phyloP scores from a whole-genome alignment of 2,888 invertebrate species.

The Morpho achilles region DNA sequence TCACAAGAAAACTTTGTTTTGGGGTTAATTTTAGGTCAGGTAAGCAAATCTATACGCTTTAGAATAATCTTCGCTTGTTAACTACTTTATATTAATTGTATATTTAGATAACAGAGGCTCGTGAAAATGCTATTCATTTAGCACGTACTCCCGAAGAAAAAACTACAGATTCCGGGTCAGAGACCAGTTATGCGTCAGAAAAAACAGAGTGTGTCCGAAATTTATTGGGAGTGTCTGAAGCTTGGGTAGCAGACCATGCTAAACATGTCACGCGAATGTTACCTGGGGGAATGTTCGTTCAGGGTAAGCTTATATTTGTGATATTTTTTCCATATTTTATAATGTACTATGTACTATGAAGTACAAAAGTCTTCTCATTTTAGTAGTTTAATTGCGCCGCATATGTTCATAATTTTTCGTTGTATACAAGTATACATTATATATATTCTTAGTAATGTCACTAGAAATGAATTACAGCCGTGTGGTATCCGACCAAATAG shows the following conservation, averaged over 20 bases:
- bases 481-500: no score
- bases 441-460: not conserved
- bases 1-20: slow-evolving; percentile 82
- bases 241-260: slow-evolving; percentile 89
- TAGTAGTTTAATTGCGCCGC: no score
- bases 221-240: slow-evolving; percentile 80
- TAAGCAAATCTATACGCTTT: slow-evolving; percentile 45
- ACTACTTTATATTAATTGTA: not conserved
- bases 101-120: slow-evolving; percentile 80
- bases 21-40: slow-evolving; percentile 90
- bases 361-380: no score
- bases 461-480: no score
- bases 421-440: not conserved
- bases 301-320: slow-evolving; percentile 70
- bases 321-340: not conserved
- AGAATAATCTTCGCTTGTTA: not conserved
- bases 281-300: slow-evolving; percentile 92
- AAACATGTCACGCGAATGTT: slow-evolving; percentile 93
- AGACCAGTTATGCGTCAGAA: slow-evolving; percentile 48
- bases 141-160: slow-evolving; percentile 85
- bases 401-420: no score
- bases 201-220: slow-evolving; percentile 62
- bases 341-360: no score
- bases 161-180: slow-evolving; percentile 47
- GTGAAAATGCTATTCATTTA: slow-evolving; percentile 88